Conservation (phyloP, 35 echinoderm and acorn worm species). For the Hemicentrotus pulcherrimus region DNA sequence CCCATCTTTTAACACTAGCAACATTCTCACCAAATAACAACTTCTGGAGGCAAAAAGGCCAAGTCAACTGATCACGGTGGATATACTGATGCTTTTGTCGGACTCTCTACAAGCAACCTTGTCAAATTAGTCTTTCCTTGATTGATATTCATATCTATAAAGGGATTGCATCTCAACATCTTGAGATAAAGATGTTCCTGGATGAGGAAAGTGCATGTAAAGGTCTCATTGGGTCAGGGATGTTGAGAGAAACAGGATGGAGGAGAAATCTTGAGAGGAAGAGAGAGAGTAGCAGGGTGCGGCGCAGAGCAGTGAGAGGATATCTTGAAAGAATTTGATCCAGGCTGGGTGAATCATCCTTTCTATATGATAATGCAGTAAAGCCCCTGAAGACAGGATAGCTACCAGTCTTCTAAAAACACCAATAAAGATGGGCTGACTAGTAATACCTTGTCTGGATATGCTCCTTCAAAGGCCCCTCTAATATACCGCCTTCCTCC, state of each 20-base stretch:
- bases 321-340: slow-evolving; percentile 13
- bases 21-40: not conserved
- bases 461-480: not conserved
- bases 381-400: not conserved
- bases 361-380: slow-evolving; percentile 19
- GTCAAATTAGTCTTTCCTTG: not conserved
- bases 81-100: not conserved
- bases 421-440: not conserved
- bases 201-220: not conserved
- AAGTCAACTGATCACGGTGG: not conserved
- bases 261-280: not conserved
- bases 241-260: not conserved
- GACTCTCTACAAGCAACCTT: not conserved
- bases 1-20: not conserved
- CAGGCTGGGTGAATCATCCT: not conserved
- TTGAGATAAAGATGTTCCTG: not conserved
- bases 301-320: not conserved
- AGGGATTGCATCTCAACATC: not conserved
- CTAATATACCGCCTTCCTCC: not conserved
- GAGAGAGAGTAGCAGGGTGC: not conserved
- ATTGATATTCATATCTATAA: slow-evolving; percentile 20
- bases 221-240: not conserved
- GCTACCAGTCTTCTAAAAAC: not conserved
- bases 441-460: slow-evolving; percentile 1
- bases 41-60: not conserved